Conservation (phyloP, 2,113 vertebrate species). For the Hepsetus odoe region DNA sequence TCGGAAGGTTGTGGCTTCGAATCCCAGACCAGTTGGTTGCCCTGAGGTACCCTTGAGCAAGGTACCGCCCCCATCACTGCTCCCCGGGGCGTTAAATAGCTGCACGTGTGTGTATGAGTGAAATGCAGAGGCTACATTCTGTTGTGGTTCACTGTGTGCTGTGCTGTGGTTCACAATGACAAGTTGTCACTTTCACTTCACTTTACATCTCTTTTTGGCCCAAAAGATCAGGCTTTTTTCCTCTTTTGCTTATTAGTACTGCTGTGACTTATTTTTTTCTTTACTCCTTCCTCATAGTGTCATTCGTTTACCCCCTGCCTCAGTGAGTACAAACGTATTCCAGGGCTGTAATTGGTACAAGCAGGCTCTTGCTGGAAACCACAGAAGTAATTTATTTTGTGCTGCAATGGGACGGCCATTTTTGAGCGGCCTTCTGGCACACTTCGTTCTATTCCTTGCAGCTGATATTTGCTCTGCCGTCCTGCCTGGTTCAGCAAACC, state of each 20-base stretch:
- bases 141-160: too few species aligned
- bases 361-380: background rate
- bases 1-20: too few species aligned
- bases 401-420: constrained; percentile 2
- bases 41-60: too few species aligned
- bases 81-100: too few species aligned
- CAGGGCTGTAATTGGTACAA: constrained; percentile 12
- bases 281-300: background rate
- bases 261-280: background rate
- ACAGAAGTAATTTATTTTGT: background rate
- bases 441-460: background rate
- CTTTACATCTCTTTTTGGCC: too few species aligned
- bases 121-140: too few species aligned
- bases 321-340: background rate
- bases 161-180: too few species aligned
- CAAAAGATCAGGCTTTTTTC: background rate
- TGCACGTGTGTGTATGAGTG: too few species aligned
- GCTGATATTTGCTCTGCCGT: constrained; percentile 17
- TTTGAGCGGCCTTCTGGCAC: background rate
- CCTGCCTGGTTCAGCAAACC: constrained; percentile 1
- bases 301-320: background rate
- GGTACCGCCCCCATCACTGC: too few species aligned
- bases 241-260: background rate
- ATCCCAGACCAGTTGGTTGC: too few species aligned
- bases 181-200: background rate